A percentile compares a stretch with the other conserved stretches of the same genome.
Evolutionary conservation across 2,113 vertebrate genomes (phyloP).

Genomic region (Pluvialis apricaria): DNA sequence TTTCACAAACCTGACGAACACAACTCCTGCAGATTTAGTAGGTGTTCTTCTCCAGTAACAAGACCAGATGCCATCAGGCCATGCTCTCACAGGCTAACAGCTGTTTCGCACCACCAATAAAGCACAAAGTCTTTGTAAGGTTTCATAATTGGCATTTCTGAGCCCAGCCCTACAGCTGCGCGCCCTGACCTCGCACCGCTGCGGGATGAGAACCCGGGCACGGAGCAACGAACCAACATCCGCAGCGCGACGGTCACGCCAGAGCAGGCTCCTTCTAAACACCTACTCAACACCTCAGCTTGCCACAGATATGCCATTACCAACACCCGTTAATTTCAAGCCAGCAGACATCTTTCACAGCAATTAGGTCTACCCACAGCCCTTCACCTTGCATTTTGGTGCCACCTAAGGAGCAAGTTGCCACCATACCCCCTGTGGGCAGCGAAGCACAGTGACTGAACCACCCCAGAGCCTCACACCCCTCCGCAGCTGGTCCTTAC

Average conservation of each 20-base stretch:
- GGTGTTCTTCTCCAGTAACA: not conserved
- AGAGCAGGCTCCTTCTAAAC: not conserved
- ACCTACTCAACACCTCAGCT: rapidly evolving
- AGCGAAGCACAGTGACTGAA: rapidly evolving
- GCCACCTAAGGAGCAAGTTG: not conserved
- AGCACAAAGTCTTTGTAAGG: rapidly evolving
- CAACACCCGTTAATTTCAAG: rapidly evolving
- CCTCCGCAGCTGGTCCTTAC: not conserved
- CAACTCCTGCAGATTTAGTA: not conserved
- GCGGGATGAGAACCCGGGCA: rapidly evolving
- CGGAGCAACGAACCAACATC: rapidly evolving
- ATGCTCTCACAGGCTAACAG: not conserved
- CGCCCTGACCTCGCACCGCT: rapidly evolving
- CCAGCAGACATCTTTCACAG: too few species aligned
- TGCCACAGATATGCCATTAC: rapidly evolving
- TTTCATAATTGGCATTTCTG: not conserved
- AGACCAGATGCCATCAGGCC: not conserved
- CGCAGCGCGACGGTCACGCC: rapidly evolving
- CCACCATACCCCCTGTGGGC: too few species aligned
- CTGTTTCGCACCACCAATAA: not conserved
- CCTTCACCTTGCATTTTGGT: rapidly evolving
- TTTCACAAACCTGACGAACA: not conserved
- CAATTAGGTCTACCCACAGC: rapidly evolving
- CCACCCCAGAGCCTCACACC: rapidly evolving
- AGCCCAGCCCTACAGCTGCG: not conserved